Conservation (phyloP, 2,113 vertebrate genomes). For the Tylochromis polylepis region DNA sequence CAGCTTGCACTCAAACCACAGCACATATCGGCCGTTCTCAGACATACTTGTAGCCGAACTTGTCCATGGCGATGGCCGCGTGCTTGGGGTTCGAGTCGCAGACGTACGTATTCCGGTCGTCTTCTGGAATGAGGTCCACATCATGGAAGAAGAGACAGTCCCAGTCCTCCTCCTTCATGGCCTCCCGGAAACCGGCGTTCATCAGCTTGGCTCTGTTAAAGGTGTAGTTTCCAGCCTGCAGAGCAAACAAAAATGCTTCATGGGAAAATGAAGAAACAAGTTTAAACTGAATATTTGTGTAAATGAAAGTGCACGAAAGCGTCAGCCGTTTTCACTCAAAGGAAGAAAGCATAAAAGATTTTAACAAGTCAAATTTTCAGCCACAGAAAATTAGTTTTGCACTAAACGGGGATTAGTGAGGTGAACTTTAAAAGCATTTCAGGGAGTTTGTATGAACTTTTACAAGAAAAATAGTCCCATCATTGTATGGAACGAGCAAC, state of each 20-base stretch:
- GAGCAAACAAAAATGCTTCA: neutral
- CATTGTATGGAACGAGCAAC: neutral
- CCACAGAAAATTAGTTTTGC: neutral
- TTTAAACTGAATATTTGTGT: neutral
- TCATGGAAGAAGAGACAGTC: constrained; percentile 82
- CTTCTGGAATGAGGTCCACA: constrained; percentile 82
- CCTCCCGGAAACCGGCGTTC: constrained; percentile 81
- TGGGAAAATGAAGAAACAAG: neutral
- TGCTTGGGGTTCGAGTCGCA: constrained; percentile 78
- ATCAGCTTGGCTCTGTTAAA: constrained; percentile 80
- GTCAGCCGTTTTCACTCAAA: neutral
- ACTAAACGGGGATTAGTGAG: neutral
- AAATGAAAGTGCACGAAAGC: neutral
- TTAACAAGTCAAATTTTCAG: neutral
- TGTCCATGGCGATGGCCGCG: constrained; percentile 81
- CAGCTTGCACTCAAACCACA: neutral
- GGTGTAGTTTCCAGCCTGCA: constrained; percentile 73
- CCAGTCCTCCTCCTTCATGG: constrained; percentile 82
- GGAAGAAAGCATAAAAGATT: neutral
- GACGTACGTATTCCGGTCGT: constrained; percentile 75
- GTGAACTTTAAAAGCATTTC: neutral
- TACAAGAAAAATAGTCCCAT: neutral
- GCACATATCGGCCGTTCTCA: neutral
- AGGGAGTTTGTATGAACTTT: neutral
- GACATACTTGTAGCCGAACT: constrained; percentile 80